phyloP scores from a whole-genome alignment of 2,888 invertebrate genomes.

The Seladonia tumulorum region DNA sequence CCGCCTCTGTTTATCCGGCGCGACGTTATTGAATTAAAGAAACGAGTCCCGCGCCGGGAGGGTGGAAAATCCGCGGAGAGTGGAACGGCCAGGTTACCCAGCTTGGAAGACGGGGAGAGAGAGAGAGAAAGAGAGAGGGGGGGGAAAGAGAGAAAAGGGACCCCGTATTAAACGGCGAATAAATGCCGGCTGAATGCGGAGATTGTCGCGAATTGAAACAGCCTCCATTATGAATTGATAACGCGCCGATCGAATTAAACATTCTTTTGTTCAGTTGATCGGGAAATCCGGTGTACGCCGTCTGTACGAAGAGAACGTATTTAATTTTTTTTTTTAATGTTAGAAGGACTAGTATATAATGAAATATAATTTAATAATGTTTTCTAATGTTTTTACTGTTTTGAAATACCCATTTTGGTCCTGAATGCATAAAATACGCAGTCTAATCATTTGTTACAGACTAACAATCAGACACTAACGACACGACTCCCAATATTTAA shows the following conservation, averaged over 20 bases:
- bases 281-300: background rate
- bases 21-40: slow-evolving; percentile 16
- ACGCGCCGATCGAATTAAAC: background rate
- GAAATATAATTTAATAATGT: too few relatives aligned
- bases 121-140: too few relatives aligned
- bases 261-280: background rate
- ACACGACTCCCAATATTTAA: too few relatives aligned
- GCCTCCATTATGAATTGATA: background rate
- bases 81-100: background rate
- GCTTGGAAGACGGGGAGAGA: background rate
- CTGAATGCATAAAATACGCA: too few relatives aligned
- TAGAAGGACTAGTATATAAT: too few relatives aligned
- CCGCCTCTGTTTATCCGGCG: background rate
- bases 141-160: background rate
- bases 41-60: background rate
- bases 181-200: slow-evolving; percentile 3
- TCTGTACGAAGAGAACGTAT: background rate
- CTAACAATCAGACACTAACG: too few relatives aligned
- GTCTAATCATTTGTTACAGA: too few relatives aligned
- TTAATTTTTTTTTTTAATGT: too few relatives aligned
- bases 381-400: too few relatives aligned
- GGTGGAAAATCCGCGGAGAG: background rate
- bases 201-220: slow-evolving; percentile 10
- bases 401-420: too few relatives aligned
- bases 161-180: slow-evolving; percentile 9